A percentile compares a stretch with the other conserved stretches of the same genome.
Evolutionary conservation across 2,113 vertebrate genomes (phyloP).

Genomic region (Vidua chalybeata): DNA sequence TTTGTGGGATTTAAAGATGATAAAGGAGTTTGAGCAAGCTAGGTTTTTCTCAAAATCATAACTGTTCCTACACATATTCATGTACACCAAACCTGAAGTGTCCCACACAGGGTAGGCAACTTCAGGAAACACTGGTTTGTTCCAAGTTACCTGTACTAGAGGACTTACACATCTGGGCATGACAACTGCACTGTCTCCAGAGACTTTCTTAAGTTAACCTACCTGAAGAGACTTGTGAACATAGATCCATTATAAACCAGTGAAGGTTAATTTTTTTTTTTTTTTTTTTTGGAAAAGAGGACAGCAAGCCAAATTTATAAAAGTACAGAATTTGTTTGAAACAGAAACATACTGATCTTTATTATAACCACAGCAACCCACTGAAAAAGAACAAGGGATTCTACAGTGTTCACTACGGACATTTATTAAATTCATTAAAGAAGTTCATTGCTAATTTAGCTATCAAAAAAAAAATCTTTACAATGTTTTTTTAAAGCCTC

Average conservation of each 20-base stretch:
- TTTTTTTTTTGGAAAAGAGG: not conserved
- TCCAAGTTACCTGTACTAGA: not conserved
- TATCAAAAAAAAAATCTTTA: not conserved
- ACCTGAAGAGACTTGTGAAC: not conserved
- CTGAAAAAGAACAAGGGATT: not conserved
- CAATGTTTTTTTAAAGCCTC: not conserved
- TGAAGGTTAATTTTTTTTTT: not conserved
- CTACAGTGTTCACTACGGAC: not conserved
- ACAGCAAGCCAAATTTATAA: not conserved
- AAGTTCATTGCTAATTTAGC: not conserved
- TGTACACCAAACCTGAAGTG: not conserved
- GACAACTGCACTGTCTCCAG: not conserved
- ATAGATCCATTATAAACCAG: not conserved
- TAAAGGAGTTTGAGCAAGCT: not conserved
- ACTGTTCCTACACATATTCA: not conserved
- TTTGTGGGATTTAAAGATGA: not conserved
- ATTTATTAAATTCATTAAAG: not conserved
- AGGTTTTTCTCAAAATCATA: not conserved
- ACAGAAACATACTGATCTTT: not conserved
- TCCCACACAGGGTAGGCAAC: not conserved
- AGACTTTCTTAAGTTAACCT: not conserved
- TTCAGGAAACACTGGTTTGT: not conserved
- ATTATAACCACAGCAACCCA: not conserved
- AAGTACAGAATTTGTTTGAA: not conserved
- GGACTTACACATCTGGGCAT: not conserved